These are phyloP conservation scores for Spea hammondii DNA, from an alignment of 2,797 vertebrate species.

Conservation along the genomic window DNA sequence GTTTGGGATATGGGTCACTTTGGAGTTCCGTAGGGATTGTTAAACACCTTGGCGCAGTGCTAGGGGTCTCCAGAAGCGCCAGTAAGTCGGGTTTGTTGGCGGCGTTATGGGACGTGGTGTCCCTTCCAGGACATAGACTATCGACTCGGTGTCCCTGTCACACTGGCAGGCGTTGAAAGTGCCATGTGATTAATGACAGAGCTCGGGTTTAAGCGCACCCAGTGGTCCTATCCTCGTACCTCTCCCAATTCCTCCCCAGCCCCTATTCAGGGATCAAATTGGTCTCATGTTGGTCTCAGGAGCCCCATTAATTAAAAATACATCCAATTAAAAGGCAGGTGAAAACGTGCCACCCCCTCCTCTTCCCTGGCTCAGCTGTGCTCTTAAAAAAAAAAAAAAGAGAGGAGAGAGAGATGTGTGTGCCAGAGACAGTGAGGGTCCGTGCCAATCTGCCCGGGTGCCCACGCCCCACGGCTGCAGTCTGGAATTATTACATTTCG, in stretches of 20 bases:
- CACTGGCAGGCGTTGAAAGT: constrained; percentile 64
- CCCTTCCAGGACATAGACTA: constrained; percentile 28
- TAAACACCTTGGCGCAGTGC: neutral
- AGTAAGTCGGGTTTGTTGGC: constrained; percentile 11
- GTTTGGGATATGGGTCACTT: neutral
- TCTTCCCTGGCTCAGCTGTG: constrained; percentile 69
- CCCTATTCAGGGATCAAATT: constrained; percentile 75
- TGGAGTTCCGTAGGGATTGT: neutral
- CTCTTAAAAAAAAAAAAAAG: constrained; percentile 57
- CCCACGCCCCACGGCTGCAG: constrained; percentile 54
- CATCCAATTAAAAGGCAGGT: constrained; percentile 84
- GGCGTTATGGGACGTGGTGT: constrained; percentile 10
- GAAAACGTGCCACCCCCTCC: constrained; percentile 68
- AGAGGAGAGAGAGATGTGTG: constrained; percentile 55
- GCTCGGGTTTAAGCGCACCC: constrained; percentile 72
- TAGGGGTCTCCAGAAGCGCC: constrained; percentile 2
- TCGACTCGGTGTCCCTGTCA: constrained; percentile 29
- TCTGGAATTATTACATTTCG: constrained; percentile 59
- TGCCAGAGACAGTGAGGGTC: constrained; percentile 62
- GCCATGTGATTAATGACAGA: constrained; percentile 76
- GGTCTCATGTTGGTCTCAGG: constrained; percentile 73
- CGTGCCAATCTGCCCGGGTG: constrained; percentile 65
- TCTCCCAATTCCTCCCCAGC: constrained; percentile 77
- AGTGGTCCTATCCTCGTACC: constrained; percentile 73
- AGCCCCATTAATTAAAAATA: constrained; percentile 83